Conservation (phyloP, 2,113 vertebrate genomes). For the Periophthalmodon schlosseri region DNA sequence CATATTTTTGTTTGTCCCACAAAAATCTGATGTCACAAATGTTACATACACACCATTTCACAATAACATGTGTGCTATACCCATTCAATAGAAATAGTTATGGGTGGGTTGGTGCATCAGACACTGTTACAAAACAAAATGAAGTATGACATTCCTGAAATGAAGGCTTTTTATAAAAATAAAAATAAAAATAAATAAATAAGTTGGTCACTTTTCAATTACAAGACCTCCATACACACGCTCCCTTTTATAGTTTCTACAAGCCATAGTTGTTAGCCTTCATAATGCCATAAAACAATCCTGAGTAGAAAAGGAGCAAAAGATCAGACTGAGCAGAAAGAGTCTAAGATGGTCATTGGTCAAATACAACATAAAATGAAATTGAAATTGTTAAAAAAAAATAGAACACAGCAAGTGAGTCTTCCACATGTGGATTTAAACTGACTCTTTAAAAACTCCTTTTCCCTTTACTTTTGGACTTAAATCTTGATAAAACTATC, state of each 20-base stretch:
- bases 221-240: background rate
- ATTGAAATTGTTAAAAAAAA: background rate
- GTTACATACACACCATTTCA: slow-evolving; percentile 26
- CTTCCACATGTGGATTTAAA: background rate
- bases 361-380: background rate
- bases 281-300: slow-evolving; percentile 25
- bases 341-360: slow-evolving; percentile 19
- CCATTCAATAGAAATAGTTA: slow-evolving; percentile 1
- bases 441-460: background rate
- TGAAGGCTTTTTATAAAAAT: slow-evolving; percentile 39
- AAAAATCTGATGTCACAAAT: background rate
- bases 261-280: slow-evolving; percentile 20
- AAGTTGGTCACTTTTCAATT: slow-evolving; percentile 14
- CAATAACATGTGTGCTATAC: slow-evolving; percentile 25
- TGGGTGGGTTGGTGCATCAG: background rate
- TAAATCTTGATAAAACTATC: slow-evolving; percentile 55
- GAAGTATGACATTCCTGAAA: slow-evolving; percentile 8
- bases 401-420: slow-evolving; percentile 18
- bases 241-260: slow-evolving; percentile 4
- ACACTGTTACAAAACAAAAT: slow-evolving; percentile 1
- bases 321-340: slow-evolving; percentile 21
- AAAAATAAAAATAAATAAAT: slow-evolving; percentile 3
- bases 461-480: slow-evolving; percentile 18
- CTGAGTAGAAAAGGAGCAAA: slow-evolving; percentile 8
- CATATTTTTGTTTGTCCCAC: background rate